Conservation (phyloP, 2,113 vertebrate species). For the Turnix velox region DNA sequence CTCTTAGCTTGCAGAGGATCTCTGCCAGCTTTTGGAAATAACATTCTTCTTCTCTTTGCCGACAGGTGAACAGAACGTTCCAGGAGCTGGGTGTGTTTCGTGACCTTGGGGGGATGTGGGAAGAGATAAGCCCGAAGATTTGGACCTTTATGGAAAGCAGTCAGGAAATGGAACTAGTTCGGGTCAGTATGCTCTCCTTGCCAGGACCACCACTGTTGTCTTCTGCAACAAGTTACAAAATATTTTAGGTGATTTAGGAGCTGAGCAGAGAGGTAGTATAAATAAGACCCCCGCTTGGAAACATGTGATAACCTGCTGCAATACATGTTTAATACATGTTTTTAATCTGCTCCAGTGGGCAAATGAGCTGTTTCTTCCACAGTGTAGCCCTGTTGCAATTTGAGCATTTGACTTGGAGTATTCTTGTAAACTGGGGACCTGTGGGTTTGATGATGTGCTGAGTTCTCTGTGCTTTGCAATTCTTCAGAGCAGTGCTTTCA, state of each 20-base stretch:
- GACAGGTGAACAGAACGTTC: slow-evolving; percentile 94
- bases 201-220: background rate
- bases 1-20: background rate
- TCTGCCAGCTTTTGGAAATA: background rate
- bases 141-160: slow-evolving; percentile 92
- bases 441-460: background rate
- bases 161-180: slow-evolving; percentile 86
- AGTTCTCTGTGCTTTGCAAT: background rate
- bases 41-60: background rate
- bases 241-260: background rate
- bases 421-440: background rate
- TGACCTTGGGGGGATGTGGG: slow-evolving; percentile 94
- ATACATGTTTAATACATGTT: background rate
- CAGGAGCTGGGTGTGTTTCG: slow-evolving; percentile 91
- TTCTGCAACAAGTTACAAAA: background rate
- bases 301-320: background rate
- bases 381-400: background rate
- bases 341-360: background rate
- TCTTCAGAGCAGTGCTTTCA: background rate
- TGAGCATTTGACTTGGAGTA: background rate
- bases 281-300: background rate
- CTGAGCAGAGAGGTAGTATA: background rate
- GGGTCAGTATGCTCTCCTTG: slow-evolving; percentile 75
- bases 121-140: slow-evolving; percentile 88
- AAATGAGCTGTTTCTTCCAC: background rate